Evolutionary conservation across 1,140 invertebrate genomes (phyloP).

Genomic region (Cherax destructor): DNA sequence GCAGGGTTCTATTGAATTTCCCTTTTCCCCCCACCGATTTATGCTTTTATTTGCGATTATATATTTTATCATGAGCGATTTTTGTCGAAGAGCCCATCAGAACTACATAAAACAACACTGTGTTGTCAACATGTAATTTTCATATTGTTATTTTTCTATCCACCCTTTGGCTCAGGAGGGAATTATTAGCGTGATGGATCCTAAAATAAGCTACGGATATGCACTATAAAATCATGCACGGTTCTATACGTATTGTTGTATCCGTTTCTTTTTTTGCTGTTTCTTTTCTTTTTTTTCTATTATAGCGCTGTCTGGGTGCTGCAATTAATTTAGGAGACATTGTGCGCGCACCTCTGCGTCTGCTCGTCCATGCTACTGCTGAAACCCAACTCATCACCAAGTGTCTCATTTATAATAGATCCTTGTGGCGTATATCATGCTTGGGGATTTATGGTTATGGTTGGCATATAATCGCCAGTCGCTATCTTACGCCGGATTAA

Average conservation of each 20-base stretch:
- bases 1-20: conserved; percentile 51
- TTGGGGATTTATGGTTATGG: conserved; percentile 26
- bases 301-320: conserved; percentile 23
- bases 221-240: conserved; percentile 61
- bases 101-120: conserved; percentile 37
- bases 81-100: conserved; percentile 46
- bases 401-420: conserved; percentile 62
- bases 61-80: conserved; percentile 47
- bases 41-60: conserved; percentile 65
- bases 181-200: conserved; percentile 62
- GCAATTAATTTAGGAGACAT: conserved; percentile 45
- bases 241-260: conserved; percentile 55
- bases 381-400: conserved; percentile 42
- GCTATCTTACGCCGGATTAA: conserved; percentile 55
- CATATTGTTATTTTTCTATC: conserved; percentile 61
- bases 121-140: conserved; percentile 61
- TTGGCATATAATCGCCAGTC: conserved; percentile 54
- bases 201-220: conserved; percentile 62
- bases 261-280: background rate
- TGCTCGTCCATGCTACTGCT: conserved; percentile 19
- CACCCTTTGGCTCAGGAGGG: conserved; percentile 59
- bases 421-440: conserved; percentile 57
- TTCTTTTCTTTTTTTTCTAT: background rate
- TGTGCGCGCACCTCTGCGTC: conserved; percentile 42
- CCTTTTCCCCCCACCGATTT: conserved; percentile 55